phyloP scores from a whole-genome alignment of 2,888 invertebrate genomes.

The Omphaloscelis lunosa region DNA sequence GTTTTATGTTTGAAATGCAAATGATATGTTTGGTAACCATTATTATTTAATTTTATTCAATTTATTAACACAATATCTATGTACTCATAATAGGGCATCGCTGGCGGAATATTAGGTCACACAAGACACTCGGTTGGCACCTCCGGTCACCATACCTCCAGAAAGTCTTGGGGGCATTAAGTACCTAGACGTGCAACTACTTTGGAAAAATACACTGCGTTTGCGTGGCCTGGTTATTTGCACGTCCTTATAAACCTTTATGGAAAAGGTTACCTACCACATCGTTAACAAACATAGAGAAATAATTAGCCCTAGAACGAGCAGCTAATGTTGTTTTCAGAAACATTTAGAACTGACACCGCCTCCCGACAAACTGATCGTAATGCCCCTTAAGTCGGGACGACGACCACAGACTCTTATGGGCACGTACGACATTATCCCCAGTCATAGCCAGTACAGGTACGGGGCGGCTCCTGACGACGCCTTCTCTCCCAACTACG shows the following conservation, averaged over 20 bases:
- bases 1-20: slow-evolving; percentile 6
- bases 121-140: slow-evolving; percentile 40
- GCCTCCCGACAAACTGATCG: slow-evolving; percentile 66
- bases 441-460: slow-evolving; percentile 72
- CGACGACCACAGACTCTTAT: slow-evolving; percentile 69
- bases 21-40: background rate
- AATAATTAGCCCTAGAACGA: slow-evolving; percentile 70
- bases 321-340: slow-evolving; percentile 75
- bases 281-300: slow-evolving; percentile 16
- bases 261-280: slow-evolving; percentile 21
- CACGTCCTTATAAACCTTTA: slow-evolving; percentile 20
- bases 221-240: slow-evolving; percentile 35
- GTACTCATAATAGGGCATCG: slow-evolving; percentile 48
- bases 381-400: slow-evolving; percentile 63
- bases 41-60: background rate
- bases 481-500: slow-evolving; percentile 79
- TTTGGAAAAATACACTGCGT: slow-evolving; percentile 46
- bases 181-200: slow-evolving; percentile 19
- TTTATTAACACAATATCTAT: slow-evolving; percentile 19
- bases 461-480: slow-evolving; percentile 76
- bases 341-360: slow-evolving; percentile 75
- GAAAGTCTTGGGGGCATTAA: slow-evolving; percentile 47
- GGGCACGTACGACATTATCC: slow-evolving; percentile 69
- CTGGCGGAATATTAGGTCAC: slow-evolving; percentile 39
- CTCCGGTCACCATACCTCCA: slow-evolving; percentile 43